These are phyloP conservation scores for Alfaro cultratus DNA, from an alignment of 2,797 vertebrate species.

Conservation along the genomic window DNA sequence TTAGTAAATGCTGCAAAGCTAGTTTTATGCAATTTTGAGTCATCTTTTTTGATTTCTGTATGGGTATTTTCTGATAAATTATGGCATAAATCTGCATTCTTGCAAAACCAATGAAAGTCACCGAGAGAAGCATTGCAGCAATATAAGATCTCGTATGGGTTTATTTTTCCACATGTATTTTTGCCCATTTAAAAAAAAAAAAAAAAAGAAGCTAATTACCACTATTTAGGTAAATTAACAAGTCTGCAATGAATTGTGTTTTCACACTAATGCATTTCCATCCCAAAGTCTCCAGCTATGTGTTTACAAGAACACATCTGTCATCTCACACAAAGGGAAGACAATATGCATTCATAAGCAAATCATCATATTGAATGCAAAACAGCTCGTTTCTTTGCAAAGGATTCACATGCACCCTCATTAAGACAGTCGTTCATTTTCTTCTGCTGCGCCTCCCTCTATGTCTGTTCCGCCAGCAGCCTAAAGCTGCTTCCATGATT, in stretches of 20 bases:
- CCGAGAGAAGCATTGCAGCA: not conserved
- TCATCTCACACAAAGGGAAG: slow-evolving; percentile 43
- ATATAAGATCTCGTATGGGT: not conserved
- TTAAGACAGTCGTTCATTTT: slow-evolving; percentile 48
- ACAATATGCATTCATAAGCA: slow-evolving; percentile 44
- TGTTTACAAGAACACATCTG: slow-evolving; percentile 38
- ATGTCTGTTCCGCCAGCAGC: slow-evolving; percentile 29
- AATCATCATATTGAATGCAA: slow-evolving; percentile 47
- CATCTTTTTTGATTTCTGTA: not conserved
- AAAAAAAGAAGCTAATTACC: not conserved
- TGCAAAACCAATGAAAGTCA: not conserved
- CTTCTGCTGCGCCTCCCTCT: slow-evolving; percentile 28
- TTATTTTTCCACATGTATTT: not conserved
- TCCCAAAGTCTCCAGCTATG: slow-evolving; percentile 18
- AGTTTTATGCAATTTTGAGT: not conserved
- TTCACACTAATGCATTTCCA: slow-evolving; percentile 27
- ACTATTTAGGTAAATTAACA: slow-evolving; percentile 5
- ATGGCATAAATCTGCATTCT: not conserved
- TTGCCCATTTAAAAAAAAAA: not conserved
- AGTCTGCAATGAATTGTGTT: slow-evolving; percentile 16
- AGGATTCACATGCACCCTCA: slow-evolving; percentile 42
- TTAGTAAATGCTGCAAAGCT: not conserved
- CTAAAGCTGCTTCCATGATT: slow-evolving; percentile 19
- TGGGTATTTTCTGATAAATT: not conserved
- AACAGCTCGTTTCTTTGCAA: slow-evolving; percentile 30